These are phyloP conservation scores for Polyommatus icarus DNA, from an alignment of 2,888 invertebrate genomes.

Conservation along the genomic window DNA sequence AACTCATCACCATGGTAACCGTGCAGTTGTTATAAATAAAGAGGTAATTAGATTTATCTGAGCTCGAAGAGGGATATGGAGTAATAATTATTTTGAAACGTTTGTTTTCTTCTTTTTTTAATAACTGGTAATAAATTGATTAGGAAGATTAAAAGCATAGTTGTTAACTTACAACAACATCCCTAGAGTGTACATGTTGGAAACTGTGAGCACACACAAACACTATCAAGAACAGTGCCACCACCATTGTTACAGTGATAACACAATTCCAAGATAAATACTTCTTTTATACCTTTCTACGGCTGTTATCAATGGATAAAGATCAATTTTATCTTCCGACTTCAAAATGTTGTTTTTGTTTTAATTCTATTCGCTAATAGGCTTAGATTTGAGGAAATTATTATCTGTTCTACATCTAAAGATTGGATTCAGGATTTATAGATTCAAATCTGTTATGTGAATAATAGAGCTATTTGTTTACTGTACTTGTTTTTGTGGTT, in stretches of 20 bases:
- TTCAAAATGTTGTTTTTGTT: background rate
- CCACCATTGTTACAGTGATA: background rate
- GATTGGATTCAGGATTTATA: background rate
- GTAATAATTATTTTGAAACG: background rate
- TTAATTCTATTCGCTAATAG: background rate
- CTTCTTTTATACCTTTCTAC: background rate
- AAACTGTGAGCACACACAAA: conserved; percentile 7
- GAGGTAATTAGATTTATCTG: too few relatives aligned
- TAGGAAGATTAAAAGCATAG: background rate
- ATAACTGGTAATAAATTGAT: too few relatives aligned
- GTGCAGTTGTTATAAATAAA: too few relatives aligned
- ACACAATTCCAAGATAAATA: background rate
- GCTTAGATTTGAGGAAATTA: background rate
- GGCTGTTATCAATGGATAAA: background rate
- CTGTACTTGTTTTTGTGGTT: too few relatives aligned
- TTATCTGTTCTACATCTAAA: background rate
- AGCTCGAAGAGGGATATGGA: too few relatives aligned
- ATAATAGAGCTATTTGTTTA: background rate
- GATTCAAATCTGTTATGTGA: background rate
- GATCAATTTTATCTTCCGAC: background rate
- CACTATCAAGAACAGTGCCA: background rate
- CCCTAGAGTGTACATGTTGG: background rate
- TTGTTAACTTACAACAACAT: background rate
- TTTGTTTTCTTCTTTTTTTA: too few relatives aligned
- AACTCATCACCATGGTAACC: too few relatives aligned